Evolutionary conservation across 2,888 invertebrate species (phyloP), one percentile per base, ranked within the genome.

Genomic region (Sminthurinus aureus): DNA sequence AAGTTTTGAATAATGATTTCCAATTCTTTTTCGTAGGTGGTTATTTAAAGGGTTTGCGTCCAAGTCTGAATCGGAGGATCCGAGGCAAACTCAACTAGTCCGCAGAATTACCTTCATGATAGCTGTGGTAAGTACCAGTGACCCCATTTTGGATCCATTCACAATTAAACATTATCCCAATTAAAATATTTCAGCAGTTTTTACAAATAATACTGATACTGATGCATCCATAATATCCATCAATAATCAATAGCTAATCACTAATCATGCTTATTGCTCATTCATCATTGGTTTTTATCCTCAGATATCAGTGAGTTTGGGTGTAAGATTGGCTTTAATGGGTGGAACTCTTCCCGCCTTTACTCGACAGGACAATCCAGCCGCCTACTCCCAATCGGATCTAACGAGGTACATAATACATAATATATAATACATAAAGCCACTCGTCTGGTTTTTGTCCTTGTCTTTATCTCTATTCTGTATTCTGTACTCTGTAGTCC

Each of bases 321-420:
- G 93, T 26, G 92, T 93, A 77, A 92, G 95, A 83, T 91, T 95
- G 83, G 94, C 94, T 80, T 91, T 96, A 88, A 93, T 96, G 87
- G 94, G 94, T 89, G 95, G 95, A 22, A 92, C 94, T 0, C 91
- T 96, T 88, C 96, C 96, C 13, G 93, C 93, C 86, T 96, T 96
- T 91, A 94, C 94, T 13, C 94, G 94, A 82, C 95, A 95, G 90
- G 96, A 96, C 91, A 96, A 96, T 91, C 96, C 96, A 0, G 94
- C 96, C 4, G 95, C 96, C 20, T 96, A 95, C 90, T 89, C 90
- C 9, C 94, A 89, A 26, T 89, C 89, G 24, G 84, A 89, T 50
- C 74, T 90, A 20, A 91, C 91, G 79, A 83, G 86, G 88, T 88
- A 83, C 50, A 12, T 8, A 15, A 9, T 9, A 4, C 76, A 66